Conservation (phyloP, 1,140 invertebrate species). For the Temnothorax nylanderi region DNA sequence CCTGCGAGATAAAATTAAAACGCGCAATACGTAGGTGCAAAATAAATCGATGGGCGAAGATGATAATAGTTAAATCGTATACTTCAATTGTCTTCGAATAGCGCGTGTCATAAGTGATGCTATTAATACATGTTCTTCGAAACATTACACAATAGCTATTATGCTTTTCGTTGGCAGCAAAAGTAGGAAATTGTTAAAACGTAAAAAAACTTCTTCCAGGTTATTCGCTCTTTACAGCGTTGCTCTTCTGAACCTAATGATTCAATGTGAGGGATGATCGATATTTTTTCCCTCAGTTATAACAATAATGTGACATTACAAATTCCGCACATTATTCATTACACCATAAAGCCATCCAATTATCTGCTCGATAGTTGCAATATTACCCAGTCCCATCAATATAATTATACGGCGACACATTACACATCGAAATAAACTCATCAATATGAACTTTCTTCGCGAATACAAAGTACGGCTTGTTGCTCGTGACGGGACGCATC, state of each 20-base stretch:
- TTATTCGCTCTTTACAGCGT: neutral
- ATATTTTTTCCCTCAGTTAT: slow-evolving; percentile 14
- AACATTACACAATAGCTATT: neutral
- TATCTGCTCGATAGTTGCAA: slow-evolving; percentile 20
- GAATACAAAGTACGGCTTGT: neutral
- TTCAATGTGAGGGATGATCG: neutral
- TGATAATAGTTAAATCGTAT: too few relatives aligned
- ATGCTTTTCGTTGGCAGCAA: neutral
- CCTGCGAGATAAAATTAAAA: neutral
- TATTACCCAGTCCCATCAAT: slow-evolving; percentile 35
- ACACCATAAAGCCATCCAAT: slow-evolving; percentile 46
- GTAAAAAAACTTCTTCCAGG: neutral
- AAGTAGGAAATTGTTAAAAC: neutral
- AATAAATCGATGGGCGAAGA: neutral
- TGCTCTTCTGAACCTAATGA: neutral
- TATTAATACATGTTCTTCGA: neutral
- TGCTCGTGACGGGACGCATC: neutral
- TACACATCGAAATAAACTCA: slow-evolving; percentile 10
- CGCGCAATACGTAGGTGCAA: neutral
- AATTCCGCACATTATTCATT: slow-evolving; percentile 48
- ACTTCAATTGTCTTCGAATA: neutral
- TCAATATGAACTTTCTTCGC: slow-evolving; percentile 33
- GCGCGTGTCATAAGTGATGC: neutral
- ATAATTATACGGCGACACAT: slow-evolving; percentile 37
- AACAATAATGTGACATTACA: slow-evolving; percentile 22